A percentile compares a stretch with the other conserved stretches of the same genome.
Conservation (phyloP, 2,888 invertebrate genomes). For the Aquatica leii region DNA sequence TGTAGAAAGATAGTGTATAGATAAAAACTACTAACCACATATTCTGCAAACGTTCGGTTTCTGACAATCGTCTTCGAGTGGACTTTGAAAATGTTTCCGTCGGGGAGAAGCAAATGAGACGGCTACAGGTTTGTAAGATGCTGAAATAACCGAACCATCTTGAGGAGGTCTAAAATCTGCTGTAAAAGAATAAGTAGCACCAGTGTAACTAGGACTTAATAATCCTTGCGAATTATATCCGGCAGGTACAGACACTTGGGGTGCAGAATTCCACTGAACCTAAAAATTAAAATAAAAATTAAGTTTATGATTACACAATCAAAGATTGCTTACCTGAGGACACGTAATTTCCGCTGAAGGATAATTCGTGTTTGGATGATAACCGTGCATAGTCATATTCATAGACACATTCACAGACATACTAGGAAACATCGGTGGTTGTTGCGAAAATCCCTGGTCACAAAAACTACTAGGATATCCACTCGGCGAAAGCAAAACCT, state of each 20-base stretch:
- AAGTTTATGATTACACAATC: too few relatives aligned
- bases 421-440: conserved; percentile 77
- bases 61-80: conserved; percentile 74
- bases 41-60: conserved; percentile 92
- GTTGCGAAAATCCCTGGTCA: conserved; percentile 53
- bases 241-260: conserved; percentile 68
- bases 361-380: conserved; percentile 63
- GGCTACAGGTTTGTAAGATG: conserved; percentile 67
- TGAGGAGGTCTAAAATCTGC: conserved; percentile 79
- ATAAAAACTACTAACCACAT: conserved; percentile 71
- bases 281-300: conserved; percentile 54
- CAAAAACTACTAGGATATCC: conserved; percentile 55
- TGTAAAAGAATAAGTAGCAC: conserved; percentile 83
- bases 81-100: conserved; percentile 48
- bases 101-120: conserved; percentile 59
- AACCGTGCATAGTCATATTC: conserved; percentile 97
- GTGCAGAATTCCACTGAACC: conserved; percentile 76
- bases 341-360: conserved; percentile 68
- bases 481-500: conserved; percentile 73
- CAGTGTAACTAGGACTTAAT: conserved; percentile 72
- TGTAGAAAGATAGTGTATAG: too few relatives aligned
- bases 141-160: conserved; percentile 65
- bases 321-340: conserved; percentile 67
- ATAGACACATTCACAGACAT: conserved; percentile 98
- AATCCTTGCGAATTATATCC: conserved; percentile 67